phyloP scores from a whole-genome alignment of 2,113 vertebrate species.

The Redunca redunca region DNA sequence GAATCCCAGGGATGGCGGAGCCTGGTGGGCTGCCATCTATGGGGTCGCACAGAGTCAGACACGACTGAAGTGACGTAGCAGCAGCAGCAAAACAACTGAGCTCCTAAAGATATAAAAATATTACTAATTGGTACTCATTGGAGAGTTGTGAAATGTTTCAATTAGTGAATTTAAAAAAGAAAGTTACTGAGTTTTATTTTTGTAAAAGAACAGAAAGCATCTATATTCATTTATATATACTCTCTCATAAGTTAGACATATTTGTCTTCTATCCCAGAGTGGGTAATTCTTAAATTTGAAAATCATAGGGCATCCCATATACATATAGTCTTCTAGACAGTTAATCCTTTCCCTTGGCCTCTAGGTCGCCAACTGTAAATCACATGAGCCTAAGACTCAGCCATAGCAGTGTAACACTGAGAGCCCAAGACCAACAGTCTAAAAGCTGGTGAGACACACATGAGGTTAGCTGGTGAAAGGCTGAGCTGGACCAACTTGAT shows the following conservation, averaged over 20 bases:
- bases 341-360: background rate
- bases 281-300: background rate
- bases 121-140: background rate
- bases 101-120: background rate
- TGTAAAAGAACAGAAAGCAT: background rate
- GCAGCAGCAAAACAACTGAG: background rate
- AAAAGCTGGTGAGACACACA: background rate
- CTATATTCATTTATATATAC: background rate
- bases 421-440: background rate
- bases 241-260: background rate
- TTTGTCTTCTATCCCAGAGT: background rate
- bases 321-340: background rate
- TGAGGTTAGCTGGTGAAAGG: background rate
- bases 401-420: background rate
- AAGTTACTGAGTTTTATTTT: background rate
- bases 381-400: background rate
- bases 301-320: background rate
- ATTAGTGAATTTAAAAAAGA: background rate
- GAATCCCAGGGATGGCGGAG: no score
- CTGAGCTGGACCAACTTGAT: background rate
- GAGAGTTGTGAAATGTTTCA: conserved; percentile 4
- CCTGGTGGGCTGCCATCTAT: no score
- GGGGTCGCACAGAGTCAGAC: no score
- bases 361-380: background rate
- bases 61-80: no score